Conservation (phyloP, 1,140 invertebrate genomes). For the Chymomyza costata region DNA sequence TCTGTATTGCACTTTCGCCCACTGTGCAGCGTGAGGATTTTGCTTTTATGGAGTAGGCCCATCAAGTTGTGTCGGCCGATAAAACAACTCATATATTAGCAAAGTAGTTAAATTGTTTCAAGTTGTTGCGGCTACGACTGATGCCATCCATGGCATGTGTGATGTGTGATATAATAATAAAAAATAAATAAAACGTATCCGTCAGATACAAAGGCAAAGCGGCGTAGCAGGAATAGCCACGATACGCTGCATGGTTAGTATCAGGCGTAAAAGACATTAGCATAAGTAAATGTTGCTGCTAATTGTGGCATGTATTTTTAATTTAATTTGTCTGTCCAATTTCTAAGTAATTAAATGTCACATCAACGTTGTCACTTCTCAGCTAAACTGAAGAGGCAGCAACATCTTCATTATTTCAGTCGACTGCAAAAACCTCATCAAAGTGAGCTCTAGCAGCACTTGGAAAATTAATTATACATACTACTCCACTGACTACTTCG, state of each 20-base stretch:
- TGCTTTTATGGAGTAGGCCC: no score
- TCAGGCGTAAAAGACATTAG: no score
- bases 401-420: constrained; percentile 14
- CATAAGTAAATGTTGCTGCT: constrained; percentile 30
- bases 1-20: no score
- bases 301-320: constrained; percentile 42
- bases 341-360: constrained; percentile 67
- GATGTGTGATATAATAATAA: no score
- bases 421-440: constrained; percentile 44
- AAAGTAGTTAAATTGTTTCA: constrained; percentile 63
- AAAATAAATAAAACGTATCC: no score
- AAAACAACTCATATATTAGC: constrained; percentile 68
- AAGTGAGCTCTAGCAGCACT: constrained; percentile 48
- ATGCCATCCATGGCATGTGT: no score
- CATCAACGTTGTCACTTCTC: no score
- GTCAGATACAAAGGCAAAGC: constrained; percentile 14
- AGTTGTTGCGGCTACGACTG: no score
- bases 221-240: neutral
- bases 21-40: no score
- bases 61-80: no score
- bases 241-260: constrained; percentile 1
- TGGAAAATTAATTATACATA: constrained; percentile 65
- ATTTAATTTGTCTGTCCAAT: constrained; percentile 34
- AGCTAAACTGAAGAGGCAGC: no score
- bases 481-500: no score